Evolutionary conservation across 2,888 invertebrate genomes (phyloP), one percentile per base, ranked within the genome.

Genomic region (Oasisia sp.): DNA sequence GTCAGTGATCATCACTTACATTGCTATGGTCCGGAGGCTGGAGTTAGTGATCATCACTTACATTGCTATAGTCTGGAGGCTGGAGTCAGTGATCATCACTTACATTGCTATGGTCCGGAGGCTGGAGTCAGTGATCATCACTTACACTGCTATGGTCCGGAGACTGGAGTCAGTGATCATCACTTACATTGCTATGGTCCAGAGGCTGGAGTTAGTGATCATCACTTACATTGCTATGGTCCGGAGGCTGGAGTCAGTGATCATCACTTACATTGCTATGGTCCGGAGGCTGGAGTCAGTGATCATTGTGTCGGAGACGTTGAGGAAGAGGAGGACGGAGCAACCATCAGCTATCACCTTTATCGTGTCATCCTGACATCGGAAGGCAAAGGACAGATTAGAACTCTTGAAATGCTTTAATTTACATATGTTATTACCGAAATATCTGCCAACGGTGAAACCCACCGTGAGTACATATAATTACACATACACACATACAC

Each of bases 321-420:
- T 96, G 14, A 96, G 94, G 93, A 96, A 96, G 27, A 96, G 94
- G 32, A 96, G 93, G 92, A 96, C 96, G 93, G 95, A 95, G 93
- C 96, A 96, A 56, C 96, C 96, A 90, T 95, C 95, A 38, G 95
- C 94, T 32, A 96, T 95, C 92, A 95, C 92, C 93, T 95, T 95
- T 93, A 96, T 92, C 38, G 95, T 93, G 56, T 96, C 96, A 95
- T 96, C 96, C 96, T 96, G 92, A 19, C 44, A 14, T 50, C 19
- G 92, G n/a, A 74, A 74, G 74, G 19, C 7, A 74, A 74, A 74
- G 5, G 27, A 74, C 27, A n/a, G 14, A 19, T 0, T 74, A 27
- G 27, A 74, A 74, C 5, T 9, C 14, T 11, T 50, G 50, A 12
- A 12, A 50, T 50, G 9, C 50, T 50, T 50, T 50, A 50, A 50